Percentiles rank a stretch among this genome's conserved stretches.
phyloP scores from a whole-genome alignment of 2,113 vertebrate genomes.

The Thamnophis sirtalis region DNA sequence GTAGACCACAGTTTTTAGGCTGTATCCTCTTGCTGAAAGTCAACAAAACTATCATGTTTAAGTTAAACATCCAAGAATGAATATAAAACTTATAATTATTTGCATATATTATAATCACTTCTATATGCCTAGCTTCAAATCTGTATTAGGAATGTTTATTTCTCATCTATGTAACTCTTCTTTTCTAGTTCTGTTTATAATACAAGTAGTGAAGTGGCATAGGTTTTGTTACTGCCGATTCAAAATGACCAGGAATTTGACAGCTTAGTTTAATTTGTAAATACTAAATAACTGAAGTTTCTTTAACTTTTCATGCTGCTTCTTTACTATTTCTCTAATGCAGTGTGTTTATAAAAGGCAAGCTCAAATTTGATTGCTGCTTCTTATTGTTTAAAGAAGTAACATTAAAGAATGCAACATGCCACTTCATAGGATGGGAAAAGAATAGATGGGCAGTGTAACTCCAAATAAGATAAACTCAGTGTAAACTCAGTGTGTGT shows the following conservation, averaged over 20 bases:
- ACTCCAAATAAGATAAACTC: neutral
- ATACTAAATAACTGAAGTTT: neutral
- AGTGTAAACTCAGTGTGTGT: neutral
- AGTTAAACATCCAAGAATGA: neutral
- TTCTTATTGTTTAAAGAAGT: neutral
- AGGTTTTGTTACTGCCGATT: neutral
- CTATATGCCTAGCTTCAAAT: neutral
- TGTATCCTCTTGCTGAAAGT: neutral
- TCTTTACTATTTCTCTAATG: neutral
- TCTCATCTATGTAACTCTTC: neutral
- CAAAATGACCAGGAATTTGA: neutral
- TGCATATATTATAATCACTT: conserved; percentile 4
- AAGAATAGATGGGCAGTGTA: neutral
- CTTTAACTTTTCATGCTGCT: neutral
- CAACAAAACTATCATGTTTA: neutral
- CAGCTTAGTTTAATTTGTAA: no score
- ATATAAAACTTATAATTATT: conserved; percentile 20
- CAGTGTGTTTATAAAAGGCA: neutral
- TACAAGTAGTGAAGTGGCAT: neutral
- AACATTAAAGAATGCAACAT: neutral
- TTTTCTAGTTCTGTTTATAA: neutral
- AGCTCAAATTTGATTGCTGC: neutral
- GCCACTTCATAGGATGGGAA: neutral
- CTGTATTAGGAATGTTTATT: neutral
- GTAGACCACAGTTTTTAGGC: neutral